Evolutionary conservation across 2,113 vertebrate species (phyloP), one percentile per base, ranked within the genome.

Genomic region (Fulmarus glacialis): DNA sequence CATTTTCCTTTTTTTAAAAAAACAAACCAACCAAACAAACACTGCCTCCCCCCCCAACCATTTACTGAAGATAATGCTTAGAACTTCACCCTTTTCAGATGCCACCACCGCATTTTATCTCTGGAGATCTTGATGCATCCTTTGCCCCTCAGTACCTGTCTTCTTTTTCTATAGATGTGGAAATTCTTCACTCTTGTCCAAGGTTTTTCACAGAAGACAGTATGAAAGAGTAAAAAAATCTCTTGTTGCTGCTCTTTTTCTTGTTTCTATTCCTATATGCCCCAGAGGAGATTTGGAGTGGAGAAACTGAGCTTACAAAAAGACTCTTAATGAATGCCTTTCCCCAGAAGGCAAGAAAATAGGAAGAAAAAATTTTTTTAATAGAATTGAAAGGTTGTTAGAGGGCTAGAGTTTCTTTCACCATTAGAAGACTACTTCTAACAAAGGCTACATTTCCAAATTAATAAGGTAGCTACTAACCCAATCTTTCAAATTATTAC

Each of bases 1-100:
- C 10, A 36, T 56, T 82, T 85, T 18, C 18, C 9, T 59, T 55
- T 63, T 52, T 5, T 10, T 3, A 38, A 87, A 48, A 56, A 58
- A 83, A 3, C 1, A 22, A 16, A 21, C 5, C 5, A 21, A 19
- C 4, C 21, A 47, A 20, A 4, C 29, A 74, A 36, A 48, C 9
- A 36, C 0, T 3, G 17, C 43, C 6, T 0, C 2, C 29, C 5
- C 5, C 2, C 7, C 1, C 6, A 58, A 29, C 2, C 2, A 36
- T 66, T 17, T 60, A 73, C 20, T 70, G 82, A 92, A 64, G 50
- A 26, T 30, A 52, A 34, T n/a, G 34, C 16, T 71, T 40, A 59
- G 34, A 78, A 83, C 20, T 42, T 79, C 18, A 32, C 12, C 53
- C 24, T 66, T 79, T 72, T 60, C 12, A 67, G 30, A 48, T 59